Evolutionary conservation across 1,140 invertebrate genomes (phyloP).

Genomic region (Caenorhabditis brenneri): DNA sequence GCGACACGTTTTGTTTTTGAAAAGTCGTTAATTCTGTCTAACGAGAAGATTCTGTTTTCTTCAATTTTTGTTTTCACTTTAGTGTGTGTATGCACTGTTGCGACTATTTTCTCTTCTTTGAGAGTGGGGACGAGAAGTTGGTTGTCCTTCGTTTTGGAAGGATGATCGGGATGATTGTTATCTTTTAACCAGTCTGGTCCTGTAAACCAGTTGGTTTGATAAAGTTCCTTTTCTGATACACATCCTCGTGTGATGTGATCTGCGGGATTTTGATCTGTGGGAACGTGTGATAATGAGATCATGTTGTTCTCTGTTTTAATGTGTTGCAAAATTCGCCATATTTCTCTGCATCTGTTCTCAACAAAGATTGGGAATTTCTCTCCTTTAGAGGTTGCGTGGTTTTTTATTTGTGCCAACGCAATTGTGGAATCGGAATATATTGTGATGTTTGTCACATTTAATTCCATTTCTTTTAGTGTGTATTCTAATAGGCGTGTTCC

Average conservation of each 20-base stretch:
- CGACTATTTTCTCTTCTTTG: too few relatives aligned
- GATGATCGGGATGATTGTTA: not conserved
- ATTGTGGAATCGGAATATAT: not conserved
- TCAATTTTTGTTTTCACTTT: too few relatives aligned
- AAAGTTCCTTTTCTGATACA: not conserved
- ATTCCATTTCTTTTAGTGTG: not conserved
- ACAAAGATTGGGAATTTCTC: not conserved
- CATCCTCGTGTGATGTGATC: not conserved
- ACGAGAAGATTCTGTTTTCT: too few relatives aligned
- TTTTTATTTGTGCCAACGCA: not conserved
- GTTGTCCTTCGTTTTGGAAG: not conserved
- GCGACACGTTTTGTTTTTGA: not conserved
- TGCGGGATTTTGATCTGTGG: not conserved
- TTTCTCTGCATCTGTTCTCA: not conserved
- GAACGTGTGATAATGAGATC: not conserved
- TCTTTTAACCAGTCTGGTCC: not conserved
- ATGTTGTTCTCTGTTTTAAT: not conserved
- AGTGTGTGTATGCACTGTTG: too few relatives aligned
- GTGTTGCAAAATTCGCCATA: not conserved
- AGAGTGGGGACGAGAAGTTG: too few relatives aligned
- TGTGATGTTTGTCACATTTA: not conserved
- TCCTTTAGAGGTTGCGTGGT: not conserved
- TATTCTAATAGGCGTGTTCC: not conserved
- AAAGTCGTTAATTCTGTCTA: too few relatives aligned
- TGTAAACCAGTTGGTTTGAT: not conserved